Percentiles rank a stretch among this genome's conserved stretches.
Conservation (phyloP, 1,140 invertebrate species). For the Zaprionus taronus region DNA sequence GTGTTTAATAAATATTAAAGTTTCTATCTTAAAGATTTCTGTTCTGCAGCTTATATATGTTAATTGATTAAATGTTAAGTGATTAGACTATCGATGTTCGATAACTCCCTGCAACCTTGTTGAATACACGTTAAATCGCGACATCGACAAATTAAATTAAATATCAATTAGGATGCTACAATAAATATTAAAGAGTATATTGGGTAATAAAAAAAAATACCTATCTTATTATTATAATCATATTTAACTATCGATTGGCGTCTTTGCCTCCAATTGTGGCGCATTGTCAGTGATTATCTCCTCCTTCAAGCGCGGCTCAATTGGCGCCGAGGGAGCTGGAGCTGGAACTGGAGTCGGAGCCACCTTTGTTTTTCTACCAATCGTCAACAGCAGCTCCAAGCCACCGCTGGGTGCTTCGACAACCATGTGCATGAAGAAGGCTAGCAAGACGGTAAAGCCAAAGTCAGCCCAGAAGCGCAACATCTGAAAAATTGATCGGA, state of each 20-base stretch:
- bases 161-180: not conserved
- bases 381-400: conserved; percentile 41
- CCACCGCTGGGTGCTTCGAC: conserved; percentile 60
- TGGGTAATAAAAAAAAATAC: not conserved
- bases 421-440: conserved; percentile 46
- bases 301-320: not conserved
- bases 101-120: not conserved
- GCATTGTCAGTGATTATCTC: not conserved
- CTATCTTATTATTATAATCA: not conserved
- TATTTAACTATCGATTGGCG: not conserved
- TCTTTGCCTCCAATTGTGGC: conserved; percentile 3
- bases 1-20: not conserved
- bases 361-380: not conserved
- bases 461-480: conserved; percentile 67
- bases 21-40: not conserved
- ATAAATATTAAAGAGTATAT: not conserved
- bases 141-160: not conserved
- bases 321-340: not conserved
- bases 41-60: not conserved
- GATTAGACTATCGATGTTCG: not conserved
- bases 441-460: conserved; percentile 56
- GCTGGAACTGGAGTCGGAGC: not conserved
- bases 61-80: not conserved
- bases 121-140: not conserved
- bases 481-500: conserved; percentile 30